Percentiles rank a stretch among this genome's conserved stretches.
Conservation (phyloP, 2,797 vertebrate species). For the Anabacerthia variegaticeps region DNA sequence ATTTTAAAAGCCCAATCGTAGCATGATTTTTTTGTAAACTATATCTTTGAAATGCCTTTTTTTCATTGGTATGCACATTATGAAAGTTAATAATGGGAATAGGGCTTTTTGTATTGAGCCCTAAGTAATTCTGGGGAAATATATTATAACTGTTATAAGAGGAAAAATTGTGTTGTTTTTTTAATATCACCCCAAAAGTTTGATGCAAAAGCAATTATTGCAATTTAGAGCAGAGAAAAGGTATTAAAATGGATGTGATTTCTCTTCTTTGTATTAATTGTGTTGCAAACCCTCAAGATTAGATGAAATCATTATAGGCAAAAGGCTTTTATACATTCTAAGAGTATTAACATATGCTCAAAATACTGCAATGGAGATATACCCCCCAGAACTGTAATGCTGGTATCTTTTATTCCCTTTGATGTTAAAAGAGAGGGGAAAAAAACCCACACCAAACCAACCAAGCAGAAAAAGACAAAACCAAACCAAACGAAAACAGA, state of each 20-base stretch:
- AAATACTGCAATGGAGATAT: neutral
- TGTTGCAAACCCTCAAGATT: neutral
- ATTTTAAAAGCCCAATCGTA: neutral
- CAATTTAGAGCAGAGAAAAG: neutral
- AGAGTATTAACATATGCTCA: neutral
- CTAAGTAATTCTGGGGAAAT: neutral
- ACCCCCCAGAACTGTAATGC: neutral
- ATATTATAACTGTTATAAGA: neutral
- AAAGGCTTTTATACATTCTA: neutral
- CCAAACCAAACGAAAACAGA: accelerated
- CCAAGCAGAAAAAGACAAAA: too few relatives aligned
- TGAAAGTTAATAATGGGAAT: neutral
- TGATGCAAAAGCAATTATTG: neutral
- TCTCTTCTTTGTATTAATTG: neutral
- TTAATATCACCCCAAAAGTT: neutral
- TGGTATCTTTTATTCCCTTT: neutral
- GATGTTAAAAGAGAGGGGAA: neutral
- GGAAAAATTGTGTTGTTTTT: neutral
- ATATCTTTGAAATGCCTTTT: neutral
- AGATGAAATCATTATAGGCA: neutral
- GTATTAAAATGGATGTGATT: neutral
- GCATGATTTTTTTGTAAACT: neutral
- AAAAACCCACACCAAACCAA: too few relatives aligned
- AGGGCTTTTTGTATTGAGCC: neutral
- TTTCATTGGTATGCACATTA: neutral